Base-by-base conservation (phyloP, 2,888 invertebrate genomes). In the Parochlus steinenii region DNA sequence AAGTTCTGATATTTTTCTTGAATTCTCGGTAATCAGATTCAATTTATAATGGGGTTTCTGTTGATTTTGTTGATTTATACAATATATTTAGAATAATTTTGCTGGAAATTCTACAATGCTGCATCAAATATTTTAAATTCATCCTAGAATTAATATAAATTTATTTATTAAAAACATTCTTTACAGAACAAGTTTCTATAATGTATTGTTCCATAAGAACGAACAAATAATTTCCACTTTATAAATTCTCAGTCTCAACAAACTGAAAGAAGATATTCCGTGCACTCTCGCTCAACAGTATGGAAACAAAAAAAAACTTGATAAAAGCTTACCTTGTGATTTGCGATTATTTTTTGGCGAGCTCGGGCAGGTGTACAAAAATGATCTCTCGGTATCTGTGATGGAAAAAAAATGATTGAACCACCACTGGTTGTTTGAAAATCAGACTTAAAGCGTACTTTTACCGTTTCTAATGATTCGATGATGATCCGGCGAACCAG, bases 401-500 rank as follows among this genome's bases (percentile, higher is more conserved):
- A 3, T 33, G 2, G 18, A 24, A 29, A 19, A 28, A 19, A 12
- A 39, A 34, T 5, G 19, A 22, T 12, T 34, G 37, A 25, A 18
- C 17, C 14, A 6, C 23, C n/a, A 28, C 37, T 47, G 43, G 24
- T 27, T 19, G 16, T 25, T 10, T 16, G n/a, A 12, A 24, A 33
- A 36, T 34, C 29, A 12, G 16, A 28, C 7, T 29, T 29, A 6
- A 29, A 15, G 8, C 36, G 34, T 37, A 33, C 42, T 34, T 34
- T 54, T 64, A 75, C 77, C 76, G 57, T 78, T 77, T 48, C 75
- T 63, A 45, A 73, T 65, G 47, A 75, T 70, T 42, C 76, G 64
- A 53, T 71, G 69, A 48, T 71, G 71, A 49, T 76, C 74, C 10
- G 83, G 71, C 5, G 83, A 83, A 33, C 80, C 78, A 39, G 78